Evolutionary conservation across 2,113 vertebrate genomes (phyloP), one percentile per base, ranked within the genome.

Genomic region (Oenanthe melanoleuca): DNA sequence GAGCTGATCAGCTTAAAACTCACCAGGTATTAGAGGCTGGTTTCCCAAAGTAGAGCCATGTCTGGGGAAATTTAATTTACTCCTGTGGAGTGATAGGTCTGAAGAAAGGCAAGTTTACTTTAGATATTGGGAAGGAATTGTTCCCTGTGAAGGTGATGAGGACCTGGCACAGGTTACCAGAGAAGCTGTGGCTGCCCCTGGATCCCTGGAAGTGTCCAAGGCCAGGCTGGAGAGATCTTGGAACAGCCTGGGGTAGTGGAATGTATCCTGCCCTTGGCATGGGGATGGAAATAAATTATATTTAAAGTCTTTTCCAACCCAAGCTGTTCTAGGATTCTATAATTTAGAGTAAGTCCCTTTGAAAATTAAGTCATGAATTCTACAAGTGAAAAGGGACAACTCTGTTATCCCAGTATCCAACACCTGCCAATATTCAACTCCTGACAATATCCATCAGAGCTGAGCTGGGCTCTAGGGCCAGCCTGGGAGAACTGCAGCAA

Each of bases 61-160:
- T 34, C 69, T 64, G 16, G n/a, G 50, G 50, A 26, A 80, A 63
- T 57, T 56, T 17, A 25, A 0, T 49, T 75, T 59, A 28, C 10
- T 15, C 18, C 21, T 55, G 3, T 4, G 5, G 20, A 73, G 20
- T 0, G 0, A n/a, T 10, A 17, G 23, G 18, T 31, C 45, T 80
- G 61, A 61, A 18, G 14, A 38, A 60, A 6, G 9, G 2, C 21
- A 67, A 23, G 14, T 61, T 67, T 26, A 55, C 47, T 29, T 61
- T 7, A 42, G n/a, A 23, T 67, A 10, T 33, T 69, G 33, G 55
- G 34, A 37, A 47, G 9, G 16, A 75, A 69, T 40, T 4, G 0
- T 33, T 33, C 31, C 26, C 22, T 44, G 31, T 33, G 33, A 55
- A 25, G 12, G 4, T 56, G 55, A 4, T 0, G 3, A 42, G 37